Evolutionary conservation across 92 coral and sea anemone genomes (phyloP).

Genomic region (Zoanthus gigantus): DNA sequence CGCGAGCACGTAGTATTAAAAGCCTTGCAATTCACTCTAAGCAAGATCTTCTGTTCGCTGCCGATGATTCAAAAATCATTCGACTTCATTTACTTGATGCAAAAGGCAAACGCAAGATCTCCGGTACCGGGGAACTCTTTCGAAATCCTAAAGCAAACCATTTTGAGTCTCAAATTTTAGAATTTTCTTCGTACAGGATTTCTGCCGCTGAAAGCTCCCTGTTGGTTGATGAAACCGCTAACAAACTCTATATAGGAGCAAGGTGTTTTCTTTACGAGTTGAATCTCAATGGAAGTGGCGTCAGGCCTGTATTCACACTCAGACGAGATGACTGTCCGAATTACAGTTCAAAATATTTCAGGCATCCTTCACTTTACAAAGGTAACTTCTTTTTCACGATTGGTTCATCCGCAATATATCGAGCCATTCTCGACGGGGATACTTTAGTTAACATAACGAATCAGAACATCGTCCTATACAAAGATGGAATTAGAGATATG

Average conservation of each 20-base stretch:
- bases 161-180: conserved; percentile 22
- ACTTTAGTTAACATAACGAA: background rate
- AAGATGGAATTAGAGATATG: background rate
- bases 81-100: conserved; percentile 44
- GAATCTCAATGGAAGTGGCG: conserved; percentile 3
- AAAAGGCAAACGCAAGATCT: conserved; percentile 41
- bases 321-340: too few species aligned
- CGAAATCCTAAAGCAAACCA: conserved; percentile 29
- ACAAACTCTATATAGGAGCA: conserved; percentile 10
- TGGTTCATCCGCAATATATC: background rate
- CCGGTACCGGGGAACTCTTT: conserved; percentile 52
- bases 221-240: background rate
- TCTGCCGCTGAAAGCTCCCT: background rate
- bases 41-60: conserved; percentile 49
- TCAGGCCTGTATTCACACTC: background rate
- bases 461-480: background rate
- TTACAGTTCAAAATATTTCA: background rate
- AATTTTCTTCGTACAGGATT: background rate
- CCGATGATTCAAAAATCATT: conserved; percentile 17
- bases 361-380: background rate
- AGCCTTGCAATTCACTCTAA: conserved; percentile 49
- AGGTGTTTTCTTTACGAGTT: background rate
- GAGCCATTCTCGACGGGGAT: background rate
- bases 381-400: background rate
- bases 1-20: background rate